Evolutionary conservation across 2,797 vertebrate genomes (phyloP), one percentile per base, ranked within the genome.

Genomic region (Danio tinwini): DNA sequence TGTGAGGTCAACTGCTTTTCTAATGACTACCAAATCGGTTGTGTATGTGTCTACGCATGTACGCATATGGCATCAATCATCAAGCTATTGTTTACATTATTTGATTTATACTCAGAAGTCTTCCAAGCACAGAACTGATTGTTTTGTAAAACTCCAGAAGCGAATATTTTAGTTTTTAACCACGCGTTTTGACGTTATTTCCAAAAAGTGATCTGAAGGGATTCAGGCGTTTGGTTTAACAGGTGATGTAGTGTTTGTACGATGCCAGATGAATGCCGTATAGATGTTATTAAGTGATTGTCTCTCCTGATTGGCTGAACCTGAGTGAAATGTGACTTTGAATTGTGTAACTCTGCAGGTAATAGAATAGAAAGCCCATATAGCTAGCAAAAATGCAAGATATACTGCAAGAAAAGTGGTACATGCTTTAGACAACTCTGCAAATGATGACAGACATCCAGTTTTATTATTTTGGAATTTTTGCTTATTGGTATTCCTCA

Each of bases 41-140:
- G 61, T 45, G 39, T 72, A 16, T 52, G 67, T 53, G 49, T 64
- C 40, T 80, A 4, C 56, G 77, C 69, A 56, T 55, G 65, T 47
- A 55, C 49, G 29, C 3, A 7, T 68, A 16, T 21, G 2, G n/a
- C 58, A 39, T 72, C 50, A 21, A 3, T 37, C 59, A 73, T 55
- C 39, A 44, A 64, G 67, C 65, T 68, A 17, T 70, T 61, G 44
- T 71, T 52, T 47, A 37, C 67, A 45, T 71, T 4, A 16, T 63
- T 64, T 79, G 61, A 72, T 80, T 72, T 72, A 62, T 14, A 56
- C 42, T 56, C 68, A 39, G 6, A 80, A 55, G 78, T 80, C 78
- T 80, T 80, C 78, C 78, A 73, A 73, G 77, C 59, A 73, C 69
- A 80, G 68, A 65, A 64, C 67, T 44, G 45, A 78, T 78, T 49